Base-by-base conservation (phyloP, 2,888 invertebrate genomes). In the Steromphala cineraria region DNA sequence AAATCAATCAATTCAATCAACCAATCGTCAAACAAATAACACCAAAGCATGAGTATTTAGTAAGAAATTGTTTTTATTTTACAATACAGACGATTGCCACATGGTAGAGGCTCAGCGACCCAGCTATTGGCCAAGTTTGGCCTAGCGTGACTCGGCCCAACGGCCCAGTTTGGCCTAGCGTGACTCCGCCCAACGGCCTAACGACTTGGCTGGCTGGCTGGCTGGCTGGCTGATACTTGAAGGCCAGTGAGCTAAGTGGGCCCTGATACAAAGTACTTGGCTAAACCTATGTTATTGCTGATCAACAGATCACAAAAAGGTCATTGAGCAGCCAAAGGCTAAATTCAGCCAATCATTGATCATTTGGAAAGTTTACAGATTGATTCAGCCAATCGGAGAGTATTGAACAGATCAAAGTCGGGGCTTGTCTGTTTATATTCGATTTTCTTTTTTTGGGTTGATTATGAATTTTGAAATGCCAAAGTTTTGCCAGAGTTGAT, bases 251-350 rank as follows among this genome's bases (percentile, higher is more conserved):
- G 40, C 71, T 36, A 46, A 5, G 13, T n/a, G n/a, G 71, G 36
- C n/a, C 36, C 71, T 36, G 28, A 36, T 71, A 71, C 71, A 28
- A 28, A 40, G 24, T 36, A 71, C 36, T 71, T 71, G 71, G 71
- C 71, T 71, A 71, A 71, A 71, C 71, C 71, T 71, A 71, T 71
- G 71, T 71, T 71, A 71, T 71, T 71, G 71, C 71, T 71, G 71
- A 71, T 71, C 71, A 71, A 36, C 71, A 71, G 71, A 71, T 71
- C 71, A 71, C 71, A 71, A 71, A 71, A 71, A 71, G 71, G 71
- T 71, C 71, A 71, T 71, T 71, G 71, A 71, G 71, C 71, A 71
- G 71, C 71, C 71, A 71, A 67, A 71, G 71, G 71, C 71, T 71
- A 71, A 71, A 71, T 71, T 71, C 71, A 71, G 71, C 71, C 71